Evolutionary conservation across 64 coral and sea anemone species (phyloP).

Genomic region (Orbicella faveolata): DNA sequence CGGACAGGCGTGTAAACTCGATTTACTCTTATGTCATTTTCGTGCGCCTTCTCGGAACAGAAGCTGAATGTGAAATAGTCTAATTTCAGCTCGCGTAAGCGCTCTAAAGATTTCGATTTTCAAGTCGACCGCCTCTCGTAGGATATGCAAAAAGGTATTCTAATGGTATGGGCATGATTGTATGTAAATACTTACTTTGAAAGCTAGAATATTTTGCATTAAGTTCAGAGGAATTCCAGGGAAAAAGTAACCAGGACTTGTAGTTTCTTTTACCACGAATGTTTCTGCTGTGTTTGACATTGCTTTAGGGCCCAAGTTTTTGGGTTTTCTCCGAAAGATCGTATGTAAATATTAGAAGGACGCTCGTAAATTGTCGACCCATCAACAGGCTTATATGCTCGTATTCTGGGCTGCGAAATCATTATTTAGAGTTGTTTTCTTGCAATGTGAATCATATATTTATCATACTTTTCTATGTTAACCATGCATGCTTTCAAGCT

Average conservation of each 20-base stretch:
- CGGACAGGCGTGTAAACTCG: conserved; percentile 21
- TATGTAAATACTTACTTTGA: conserved; percentile 55
- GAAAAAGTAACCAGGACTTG: conserved; percentile 26
- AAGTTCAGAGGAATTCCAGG: conserved; percentile 48
- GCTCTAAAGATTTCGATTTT: conserved; percentile 29
- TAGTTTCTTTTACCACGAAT: conserved; percentile 34
- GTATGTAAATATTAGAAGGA: conserved; percentile 40
- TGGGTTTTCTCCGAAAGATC: conserved; percentile 15
- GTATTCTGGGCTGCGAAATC: conserved; percentile 14
- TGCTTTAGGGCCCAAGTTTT: conserved; percentile 9
- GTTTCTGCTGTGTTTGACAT: background rate
- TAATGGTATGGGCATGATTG: conserved; percentile 50
- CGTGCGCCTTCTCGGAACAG: conserved; percentile 27
- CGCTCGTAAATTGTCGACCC: conserved; percentile 26
- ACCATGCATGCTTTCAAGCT: conserved; percentile 5
- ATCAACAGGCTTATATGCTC: conserved; percentile 25
- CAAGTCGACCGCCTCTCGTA: conserved; percentile 46
- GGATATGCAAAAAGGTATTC: conserved; percentile 55
- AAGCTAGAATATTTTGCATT: conserved; percentile 49
- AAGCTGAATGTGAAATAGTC: conserved; percentile 44
- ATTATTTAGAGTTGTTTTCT: conserved; percentile 50
- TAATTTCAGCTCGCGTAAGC: conserved; percentile 46
- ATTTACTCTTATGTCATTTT: conserved; percentile 62
- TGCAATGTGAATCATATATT: conserved; percentile 43
- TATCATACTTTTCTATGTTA: conserved; percentile 71